Conservation (phyloP, 2,888 invertebrate genomes). For the Uloborus plumipes region DNA sequence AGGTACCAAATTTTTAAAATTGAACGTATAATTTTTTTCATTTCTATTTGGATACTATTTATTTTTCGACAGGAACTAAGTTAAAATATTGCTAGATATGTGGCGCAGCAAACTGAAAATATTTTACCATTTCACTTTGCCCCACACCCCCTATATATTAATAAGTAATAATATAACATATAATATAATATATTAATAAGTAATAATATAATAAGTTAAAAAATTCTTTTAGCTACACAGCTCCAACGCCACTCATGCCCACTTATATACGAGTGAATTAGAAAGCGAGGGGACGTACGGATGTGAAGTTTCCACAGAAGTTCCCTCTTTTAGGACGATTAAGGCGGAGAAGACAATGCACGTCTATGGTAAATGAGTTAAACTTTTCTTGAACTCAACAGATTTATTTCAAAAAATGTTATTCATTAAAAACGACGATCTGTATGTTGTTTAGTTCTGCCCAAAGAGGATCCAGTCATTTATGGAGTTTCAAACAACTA, state of each 20-base stretch:
- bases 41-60: no score
- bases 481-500: conserved; percentile 53
- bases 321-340: conserved; percentile 46
- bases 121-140: no score
- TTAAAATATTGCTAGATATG: no score
- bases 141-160: no score
- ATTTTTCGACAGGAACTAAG: no score
- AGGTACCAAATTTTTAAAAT: no score
- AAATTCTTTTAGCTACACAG: conserved; percentile 23
- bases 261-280: conserved; percentile 46
- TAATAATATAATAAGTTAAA: no score
- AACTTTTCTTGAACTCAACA: background rate
- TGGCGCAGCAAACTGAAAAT: no score
- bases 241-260: conserved; percentile 54
- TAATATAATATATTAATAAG: no score
- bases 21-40: no score
- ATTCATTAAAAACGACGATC: background rate
- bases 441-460: conserved; percentile 36
- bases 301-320: conserved; percentile 59
- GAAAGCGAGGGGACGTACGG: conserved; percentile 53
- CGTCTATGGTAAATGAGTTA: conserved; percentile 44
- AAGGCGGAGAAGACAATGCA: conserved; percentile 54
- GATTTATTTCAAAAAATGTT: background rate
- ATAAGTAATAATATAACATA: no score
- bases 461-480: conserved; percentile 56